Percentiles rank a stretch among this genome's conserved stretches.
Evolutionary conservation across 1,140 invertebrate species (phyloP).

Genomic region (Dolichoris vasculosae): DNA sequence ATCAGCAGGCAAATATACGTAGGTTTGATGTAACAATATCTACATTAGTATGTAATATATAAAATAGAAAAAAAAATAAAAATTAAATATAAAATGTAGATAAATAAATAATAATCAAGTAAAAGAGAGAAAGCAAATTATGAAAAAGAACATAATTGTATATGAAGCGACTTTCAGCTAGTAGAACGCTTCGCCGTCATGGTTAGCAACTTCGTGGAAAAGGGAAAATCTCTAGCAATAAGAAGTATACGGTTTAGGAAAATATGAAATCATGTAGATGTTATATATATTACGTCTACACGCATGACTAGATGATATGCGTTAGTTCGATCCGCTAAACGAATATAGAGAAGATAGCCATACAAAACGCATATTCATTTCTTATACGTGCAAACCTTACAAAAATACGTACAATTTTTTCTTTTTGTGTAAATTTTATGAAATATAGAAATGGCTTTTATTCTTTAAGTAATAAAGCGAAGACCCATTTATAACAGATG

Average conservation of each 20-base stretch:
- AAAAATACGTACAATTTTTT: conserved; percentile 23
- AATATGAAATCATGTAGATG: conserved; percentile 48
- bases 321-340: conserved; percentile 2
- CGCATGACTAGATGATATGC: background rate
- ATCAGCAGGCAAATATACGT: too few species aligned
- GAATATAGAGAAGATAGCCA: background rate
- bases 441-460: conserved; percentile 12
- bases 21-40: too few species aligned
- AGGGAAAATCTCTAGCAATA: conserved; percentile 32
- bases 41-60: too few species aligned
- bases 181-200: conserved; percentile 31
- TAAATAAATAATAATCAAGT: background rate
- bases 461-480: background rate
- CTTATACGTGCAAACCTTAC: conserved; percentile 10
- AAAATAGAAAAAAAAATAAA: background rate
- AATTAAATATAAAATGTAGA: background rate
- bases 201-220: conserved; percentile 26
- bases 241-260: conserved; percentile 27
- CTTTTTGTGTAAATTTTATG: background rate
- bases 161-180: background rate
- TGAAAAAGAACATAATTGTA: background rate
- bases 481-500: background rate
- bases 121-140: background rate
- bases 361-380: background rate
- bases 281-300: background rate